Evolutionary conservation across 2,113 vertebrate genomes (phyloP).

Genomic region (Rhodinocichla rosea): DNA sequence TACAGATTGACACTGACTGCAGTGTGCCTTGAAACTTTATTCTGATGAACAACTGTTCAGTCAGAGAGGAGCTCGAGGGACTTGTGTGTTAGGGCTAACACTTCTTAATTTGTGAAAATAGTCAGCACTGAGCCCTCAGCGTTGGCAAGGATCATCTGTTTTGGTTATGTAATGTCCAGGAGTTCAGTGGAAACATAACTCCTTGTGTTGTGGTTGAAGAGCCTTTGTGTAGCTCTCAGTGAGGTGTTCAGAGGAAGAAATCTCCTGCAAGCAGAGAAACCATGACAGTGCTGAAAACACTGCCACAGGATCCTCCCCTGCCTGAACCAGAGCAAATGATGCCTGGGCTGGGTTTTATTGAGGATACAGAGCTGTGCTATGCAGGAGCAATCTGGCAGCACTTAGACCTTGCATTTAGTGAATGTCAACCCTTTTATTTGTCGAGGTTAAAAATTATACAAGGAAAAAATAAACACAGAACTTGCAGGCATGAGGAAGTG

Average conservation of each 20-base stretch:
- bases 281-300: background rate
- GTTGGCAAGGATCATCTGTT: background rate
- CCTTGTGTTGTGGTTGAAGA: background rate
- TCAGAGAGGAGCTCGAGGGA: background rate
- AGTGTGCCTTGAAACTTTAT: background rate
- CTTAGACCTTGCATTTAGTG: background rate
- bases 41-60: background rate
- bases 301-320: background rate
- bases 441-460: slow-evolving; percentile 8
- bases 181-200: background rate
- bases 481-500: background rate
- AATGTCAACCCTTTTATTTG: background rate
- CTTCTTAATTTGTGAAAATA: background rate
- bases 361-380: background rate
- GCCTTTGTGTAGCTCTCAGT: background rate
- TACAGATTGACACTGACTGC: background rate
- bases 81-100: background rate
- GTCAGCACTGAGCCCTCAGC: background rate
- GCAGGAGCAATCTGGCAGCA: background rate
- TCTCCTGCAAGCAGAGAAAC: background rate
- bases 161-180: background rate
- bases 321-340: background rate
- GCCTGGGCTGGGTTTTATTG: background rate
- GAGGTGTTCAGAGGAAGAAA: background rate
- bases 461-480: slow-evolving; percentile 10